These are phyloP conservation scores for Xestia rhomboidea DNA, from an alignment of 2,888 invertebrate species.

Conservation along the genomic window DNA sequence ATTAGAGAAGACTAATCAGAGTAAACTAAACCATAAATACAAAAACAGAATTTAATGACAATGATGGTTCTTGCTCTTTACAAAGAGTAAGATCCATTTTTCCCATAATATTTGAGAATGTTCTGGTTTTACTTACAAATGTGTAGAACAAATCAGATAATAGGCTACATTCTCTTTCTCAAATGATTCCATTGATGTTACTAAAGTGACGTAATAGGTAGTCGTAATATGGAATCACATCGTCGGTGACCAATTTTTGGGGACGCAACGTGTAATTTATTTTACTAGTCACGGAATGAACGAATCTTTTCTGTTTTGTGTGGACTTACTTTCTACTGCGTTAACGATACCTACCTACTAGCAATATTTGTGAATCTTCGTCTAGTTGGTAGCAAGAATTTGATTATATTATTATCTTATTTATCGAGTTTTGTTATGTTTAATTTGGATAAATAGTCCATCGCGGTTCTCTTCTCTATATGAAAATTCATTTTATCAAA, in stretches of 20 bases:
- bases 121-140: slow-evolving; percentile 37
- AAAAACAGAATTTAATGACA: neutral
- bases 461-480: neutral
- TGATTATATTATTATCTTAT: neutral
- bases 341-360: slow-evolving; percentile 39
- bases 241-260: slow-evolving; percentile 69
- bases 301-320: slow-evolving; percentile 51
- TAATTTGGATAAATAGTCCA: neutral
- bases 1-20: too few relatives aligned
- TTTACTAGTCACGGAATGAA: slow-evolving; percentile 69
- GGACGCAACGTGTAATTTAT: slow-evolving; percentile 73
- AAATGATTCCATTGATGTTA: slow-evolving; percentile 59
- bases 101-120: neutral
- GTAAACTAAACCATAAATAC: neutral
- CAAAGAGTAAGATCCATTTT: neutral
- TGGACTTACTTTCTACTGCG: slow-evolving; percentile 58
- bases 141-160: slow-evolving; percentile 50
- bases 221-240: slow-evolving; percentile 68
- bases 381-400: slow-evolving; percentile 1
- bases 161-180: slow-evolving; percentile 36
- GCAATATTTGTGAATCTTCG: slow-evolving; percentile 33
- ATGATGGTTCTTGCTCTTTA: neutral
- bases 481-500: neutral
- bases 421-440: neutral
- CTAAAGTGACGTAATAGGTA: slow-evolving; percentile 66